These are phyloP conservation scores for Muscina levida DNA, from an alignment of 2,888 invertebrate genomes.

Conservation along the genomic window DNA sequence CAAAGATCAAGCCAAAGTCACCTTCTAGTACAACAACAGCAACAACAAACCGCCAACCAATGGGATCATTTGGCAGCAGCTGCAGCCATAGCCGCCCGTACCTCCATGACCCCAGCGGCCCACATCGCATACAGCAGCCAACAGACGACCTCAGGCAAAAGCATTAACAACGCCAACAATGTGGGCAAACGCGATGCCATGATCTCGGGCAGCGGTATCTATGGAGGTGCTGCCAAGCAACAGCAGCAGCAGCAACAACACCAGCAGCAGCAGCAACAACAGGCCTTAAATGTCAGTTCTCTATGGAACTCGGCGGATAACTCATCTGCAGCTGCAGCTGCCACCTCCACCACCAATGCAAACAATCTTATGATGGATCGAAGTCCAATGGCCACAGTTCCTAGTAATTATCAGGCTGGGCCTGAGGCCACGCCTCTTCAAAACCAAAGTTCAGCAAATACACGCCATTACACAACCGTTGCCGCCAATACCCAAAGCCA, in stretches of 20 bases:
- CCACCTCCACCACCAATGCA: slow-evolving; percentile 67
- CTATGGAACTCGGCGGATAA: slow-evolving; percentile 74
- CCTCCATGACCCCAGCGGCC: slow-evolving; percentile 72
- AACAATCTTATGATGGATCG: slow-evolving; percentile 76
- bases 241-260: slow-evolving; percentile 75
- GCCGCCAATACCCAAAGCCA: slow-evolving; percentile 32
- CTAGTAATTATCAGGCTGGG: slow-evolving; percentile 80
- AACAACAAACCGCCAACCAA: slow-evolving; percentile 67
- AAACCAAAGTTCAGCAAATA: slow-evolving; percentile 65
- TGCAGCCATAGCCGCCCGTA: slow-evolving; percentile 74
- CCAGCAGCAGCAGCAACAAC: slow-evolving; percentile 77
- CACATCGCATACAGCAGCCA: slow-evolving; percentile 47
- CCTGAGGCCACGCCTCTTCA: slow-evolving; percentile 78
- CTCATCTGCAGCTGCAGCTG: slow-evolving; percentile 65
- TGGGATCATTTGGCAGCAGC: slow-evolving; percentile 78
- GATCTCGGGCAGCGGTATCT: slow-evolving; percentile 78
- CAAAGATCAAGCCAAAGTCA: slow-evolving; percentile 76
- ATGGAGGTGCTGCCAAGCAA: slow-evolving; percentile 72
- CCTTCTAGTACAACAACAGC: slow-evolving; percentile 66
- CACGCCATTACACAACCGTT: slow-evolving; percentile 56
- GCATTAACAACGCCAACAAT: slow-evolving; percentile 48
- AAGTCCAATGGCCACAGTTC: slow-evolving; percentile 80
- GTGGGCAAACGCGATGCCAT: slow-evolving; percentile 79
- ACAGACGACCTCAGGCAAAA: slow-evolving; percentile 28
- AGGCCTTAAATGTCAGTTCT: slow-evolving; percentile 68